Evolutionary conservation across 2,888 invertebrate genomes (phyloP), one percentile per base, ranked within the genome.

Genomic region (Autographa gamma): DNA sequence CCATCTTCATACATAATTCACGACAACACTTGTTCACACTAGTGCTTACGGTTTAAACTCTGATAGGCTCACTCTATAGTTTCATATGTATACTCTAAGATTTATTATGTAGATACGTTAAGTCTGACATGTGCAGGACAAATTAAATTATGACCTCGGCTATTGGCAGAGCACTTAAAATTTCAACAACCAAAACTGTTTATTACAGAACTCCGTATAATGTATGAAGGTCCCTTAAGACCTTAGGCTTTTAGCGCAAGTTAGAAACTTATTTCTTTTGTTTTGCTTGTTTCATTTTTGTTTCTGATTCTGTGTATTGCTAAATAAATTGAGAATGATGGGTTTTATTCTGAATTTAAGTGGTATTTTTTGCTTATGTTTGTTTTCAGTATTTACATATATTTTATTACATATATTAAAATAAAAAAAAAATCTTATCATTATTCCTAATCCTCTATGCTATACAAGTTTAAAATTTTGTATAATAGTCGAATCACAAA

Each of bases 91-190:
- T n/a, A n/a, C n/a, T n/a, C n/a, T n/a, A n/a, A n/a, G n/a, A n/a
- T n/a, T n/a, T n/a, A 82, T 83, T 80, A 82, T 82, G 82, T 71
- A 82, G 69, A 83, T 73, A 64, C 77, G 59, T 67, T 63, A 73
- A 74, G 75, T 76, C 73, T 77, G 74, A 77, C 74, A 66, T 72
- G 85, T 85, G 81, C 82, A 81, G 83, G 84, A 88, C 86, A 88
- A 91, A 92, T 91, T 91, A 90, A 90, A 91, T 92, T 91, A 90
- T 88, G 86, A 89, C 85, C 86, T 87, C 81, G 82, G 81, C 79
- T 70, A 71, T 69, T 63, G 71, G 69, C 71, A 82, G 77, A 85
- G 87, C 90, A 90, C 90, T 92, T 88, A 91, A 92, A 92, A 88
- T 92, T 90, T 92, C 89, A 89, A 79, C 86, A 86, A 84, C 79